phyloP scores from a whole-genome alignment of 2,888 invertebrate species.

The Lysandra bellargus region DNA sequence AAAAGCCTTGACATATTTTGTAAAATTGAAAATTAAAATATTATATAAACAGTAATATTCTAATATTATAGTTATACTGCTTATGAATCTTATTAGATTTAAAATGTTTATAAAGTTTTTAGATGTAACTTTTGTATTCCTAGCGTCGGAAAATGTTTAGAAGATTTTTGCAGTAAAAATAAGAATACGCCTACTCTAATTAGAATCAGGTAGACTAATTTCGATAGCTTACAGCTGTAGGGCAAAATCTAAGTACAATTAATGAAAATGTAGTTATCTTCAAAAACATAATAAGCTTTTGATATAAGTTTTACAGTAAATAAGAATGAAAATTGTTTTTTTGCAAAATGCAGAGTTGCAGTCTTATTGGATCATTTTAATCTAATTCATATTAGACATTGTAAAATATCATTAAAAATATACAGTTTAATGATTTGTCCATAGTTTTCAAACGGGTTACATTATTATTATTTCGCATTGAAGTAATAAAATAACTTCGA shows the following conservation, averaged over 20 bases:
- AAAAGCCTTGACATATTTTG: background rate
- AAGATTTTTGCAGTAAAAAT: background rate
- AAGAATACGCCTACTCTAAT: background rate
- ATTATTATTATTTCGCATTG: background rate
- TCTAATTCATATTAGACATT: background rate
- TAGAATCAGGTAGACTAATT: background rate
- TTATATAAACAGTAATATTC: background rate
- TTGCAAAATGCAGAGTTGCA: background rate
- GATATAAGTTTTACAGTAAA: background rate
- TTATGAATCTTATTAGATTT: background rate
- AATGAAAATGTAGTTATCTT: background rate
- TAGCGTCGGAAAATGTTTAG: background rate
- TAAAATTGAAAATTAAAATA: background rate
- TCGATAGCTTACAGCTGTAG: background rate
- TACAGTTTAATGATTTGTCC: background rate
- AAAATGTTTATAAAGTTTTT: background rate
- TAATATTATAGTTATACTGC: background rate
- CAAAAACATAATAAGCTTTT: background rate
- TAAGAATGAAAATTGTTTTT: background rate
- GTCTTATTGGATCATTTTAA: background rate
- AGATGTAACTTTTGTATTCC: background rate
- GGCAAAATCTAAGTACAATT: background rate
- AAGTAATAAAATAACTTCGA: background rate
- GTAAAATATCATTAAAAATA: background rate
- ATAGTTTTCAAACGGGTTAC: background rate